These are phyloP conservation scores for Apteryx mantelli DNA, from an alignment of 2,113 vertebrate species.

Conservation along the genomic window DNA sequence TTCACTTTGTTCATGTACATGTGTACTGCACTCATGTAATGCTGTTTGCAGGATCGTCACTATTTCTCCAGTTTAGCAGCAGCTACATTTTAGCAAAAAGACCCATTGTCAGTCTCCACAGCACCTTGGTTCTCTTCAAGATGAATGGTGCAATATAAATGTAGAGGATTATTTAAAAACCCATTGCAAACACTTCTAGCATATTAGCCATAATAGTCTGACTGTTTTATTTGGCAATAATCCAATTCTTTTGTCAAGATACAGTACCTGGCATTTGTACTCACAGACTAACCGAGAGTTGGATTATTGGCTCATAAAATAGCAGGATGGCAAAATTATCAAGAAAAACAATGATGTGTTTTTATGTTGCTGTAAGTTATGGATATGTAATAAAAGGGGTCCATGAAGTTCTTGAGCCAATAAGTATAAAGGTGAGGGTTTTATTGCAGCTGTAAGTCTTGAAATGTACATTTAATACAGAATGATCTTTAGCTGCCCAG, in stretches of 20 bases:
- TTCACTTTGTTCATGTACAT: slow-evolving; percentile 34
- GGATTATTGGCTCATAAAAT: slow-evolving; percentile 17
- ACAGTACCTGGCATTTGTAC: background rate
- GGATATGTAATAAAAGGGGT: slow-evolving; percentile 20
- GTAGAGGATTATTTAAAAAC: slow-evolving; percentile 62
- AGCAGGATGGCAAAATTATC: slow-evolving; percentile 44
- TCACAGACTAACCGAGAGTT: background rate
- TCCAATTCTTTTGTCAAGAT: background rate
- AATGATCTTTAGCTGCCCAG: background rate
- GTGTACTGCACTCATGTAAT: background rate
- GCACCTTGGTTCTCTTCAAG: slow-evolving; percentile 11
- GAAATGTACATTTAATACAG: background rate
- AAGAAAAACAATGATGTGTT: slow-evolving; percentile 28
- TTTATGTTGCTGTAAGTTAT: slow-evolving; percentile 48
- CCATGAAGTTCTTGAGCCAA: slow-evolving; percentile 12
- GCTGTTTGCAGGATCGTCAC: slow-evolving; percentile 9
- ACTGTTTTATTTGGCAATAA: slow-evolving; percentile 57
- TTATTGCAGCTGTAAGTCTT: slow-evolving; percentile 24
- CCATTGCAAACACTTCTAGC: slow-evolving; percentile 43
- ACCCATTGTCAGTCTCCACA: slow-evolving; percentile 17
- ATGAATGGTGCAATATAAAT: slow-evolving; percentile 29
- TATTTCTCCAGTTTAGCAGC: slow-evolving; percentile 6
- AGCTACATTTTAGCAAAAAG: background rate
- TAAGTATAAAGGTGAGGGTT: slow-evolving; percentile 14
- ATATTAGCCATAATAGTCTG: slow-evolving; percentile 27